These are phyloP conservation scores for Pseudotriccus pelzelni DNA, from an alignment of 2,797 vertebrate genomes.

Conservation along the genomic window DNA sequence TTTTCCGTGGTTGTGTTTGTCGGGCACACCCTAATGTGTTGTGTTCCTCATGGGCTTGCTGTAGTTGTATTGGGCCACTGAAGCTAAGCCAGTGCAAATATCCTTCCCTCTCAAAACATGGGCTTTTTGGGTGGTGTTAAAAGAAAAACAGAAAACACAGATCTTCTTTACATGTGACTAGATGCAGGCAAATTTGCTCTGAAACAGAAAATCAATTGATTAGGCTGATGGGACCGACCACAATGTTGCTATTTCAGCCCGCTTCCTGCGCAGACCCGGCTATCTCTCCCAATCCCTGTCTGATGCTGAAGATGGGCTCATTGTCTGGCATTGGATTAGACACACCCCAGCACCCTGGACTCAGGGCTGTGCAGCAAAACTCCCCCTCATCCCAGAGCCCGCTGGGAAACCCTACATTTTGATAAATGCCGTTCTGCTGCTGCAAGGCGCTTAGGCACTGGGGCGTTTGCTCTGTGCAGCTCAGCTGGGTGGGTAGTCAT, in stretches of 20 bases:
- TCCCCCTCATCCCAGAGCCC: background rate
- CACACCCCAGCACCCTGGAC: background rate
- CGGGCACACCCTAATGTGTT: accelerated
- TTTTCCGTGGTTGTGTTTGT: background rate
- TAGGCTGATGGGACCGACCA: background rate
- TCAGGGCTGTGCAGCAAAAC: background rate
- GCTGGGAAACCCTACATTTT: background rate
- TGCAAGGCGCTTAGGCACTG: accelerated
- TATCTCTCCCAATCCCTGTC: background rate
- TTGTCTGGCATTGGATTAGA: background rate
- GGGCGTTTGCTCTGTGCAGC: background rate
- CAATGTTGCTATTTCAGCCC: background rate
- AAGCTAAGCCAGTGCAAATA: background rate
- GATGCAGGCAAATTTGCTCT: background rate
- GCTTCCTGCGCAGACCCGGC: background rate
- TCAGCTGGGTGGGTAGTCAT: accelerated
- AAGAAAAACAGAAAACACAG: background rate
- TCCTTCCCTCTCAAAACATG: background rate
- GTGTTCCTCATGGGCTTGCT: background rate
- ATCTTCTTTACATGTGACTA: background rate
- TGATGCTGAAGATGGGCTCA: background rate
- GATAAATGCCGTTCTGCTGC: background rate
- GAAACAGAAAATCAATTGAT: background rate
- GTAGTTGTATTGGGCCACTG: background rate
- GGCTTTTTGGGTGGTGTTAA: background rate